phyloP scores from a whole-genome alignment of 2,797 vertebrate genomes.

The Phoxinus dragarum region DNA sequence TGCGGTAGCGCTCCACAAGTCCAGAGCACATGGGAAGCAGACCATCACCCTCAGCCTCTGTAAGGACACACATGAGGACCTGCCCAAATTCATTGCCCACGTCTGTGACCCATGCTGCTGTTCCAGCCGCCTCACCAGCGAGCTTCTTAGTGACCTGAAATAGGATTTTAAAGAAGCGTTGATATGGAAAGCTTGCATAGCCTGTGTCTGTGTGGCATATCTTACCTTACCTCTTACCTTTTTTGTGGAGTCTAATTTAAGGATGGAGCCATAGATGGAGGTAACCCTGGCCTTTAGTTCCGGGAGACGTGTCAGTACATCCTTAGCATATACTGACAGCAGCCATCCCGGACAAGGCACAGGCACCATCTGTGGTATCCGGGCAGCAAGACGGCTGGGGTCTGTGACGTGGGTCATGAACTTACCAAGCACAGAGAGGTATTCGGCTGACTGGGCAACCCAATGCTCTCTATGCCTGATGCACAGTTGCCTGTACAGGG shows the following conservation, averaged over 20 bases:
- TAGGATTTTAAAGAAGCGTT: neutral
- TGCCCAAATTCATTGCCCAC: conserved; percentile 27
- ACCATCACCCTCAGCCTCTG: neutral
- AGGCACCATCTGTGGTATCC: no score
- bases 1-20: neutral
- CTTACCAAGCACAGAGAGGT: neutral
- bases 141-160: neutral
- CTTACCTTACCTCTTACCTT: neutral
- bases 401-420: neutral
- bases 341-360: no score
- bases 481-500: neutral
- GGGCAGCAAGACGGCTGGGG: no score
- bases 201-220: no score
- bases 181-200: neutral
- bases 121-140: neutral
- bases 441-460: neutral
- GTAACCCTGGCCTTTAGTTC: neutral
- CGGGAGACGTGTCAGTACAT: no score
- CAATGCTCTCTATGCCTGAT: neutral
- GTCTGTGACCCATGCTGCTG: neutral
- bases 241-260: neutral
- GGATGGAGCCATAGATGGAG: neutral
- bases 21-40: neutral
- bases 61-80: conserved; percentile 33
- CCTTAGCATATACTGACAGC: no score